Evolutionary conservation across 1,140 invertebrate species (phyloP), one percentile per base, ranked within the genome.

Genomic region (Campoletis sonorensis): DNA sequence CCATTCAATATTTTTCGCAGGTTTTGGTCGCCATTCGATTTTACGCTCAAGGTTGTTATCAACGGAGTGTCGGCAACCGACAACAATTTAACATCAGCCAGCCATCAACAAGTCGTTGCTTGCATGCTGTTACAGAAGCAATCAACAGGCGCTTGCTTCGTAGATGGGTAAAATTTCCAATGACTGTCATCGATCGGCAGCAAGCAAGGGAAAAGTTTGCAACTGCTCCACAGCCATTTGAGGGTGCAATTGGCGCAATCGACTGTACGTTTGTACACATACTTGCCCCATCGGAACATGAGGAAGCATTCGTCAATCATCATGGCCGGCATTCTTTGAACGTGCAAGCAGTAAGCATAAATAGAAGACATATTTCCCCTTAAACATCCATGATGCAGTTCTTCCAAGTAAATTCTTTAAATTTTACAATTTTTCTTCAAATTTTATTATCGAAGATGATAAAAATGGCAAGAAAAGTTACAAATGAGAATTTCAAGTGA

Each of bases 111-210:
- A 64, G 58, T 11, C 16, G 58, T 21, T 64, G 58, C 58, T 11
- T 64, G 11, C 58, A 64, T 23, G 18, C 16, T n/a, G 58, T 64
- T 23, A 64, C 21, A 5, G 58, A 64, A 4, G 58, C 58, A 21
- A 64, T 64, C 2, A 64, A 64, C n/a, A 3, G 3, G 16, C 58
- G 16, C 1, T 21, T 64, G 21, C 21, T 64, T 23, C 16, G 58
- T 21, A n/a, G 58, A 11, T 64, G 58, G 58, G 58, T 64, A 23
- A n/a, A 64, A 64, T 64, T 64, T 11, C 58, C 58, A n/a, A 64
- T 64, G 58, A 64, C 58, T 5, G 3, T 5, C 18, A 11, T 4
- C 1, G 58, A n/a, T 23, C 16, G 58, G 11, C 21, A 21, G 58
- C 21, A 4, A 64, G 58, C 58, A 23, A 13, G 58, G 3, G 58